These are phyloP conservation scores for Tetrao urogallus DNA, from an alignment of 2,113 vertebrate species.

Conservation along the genomic window DNA sequence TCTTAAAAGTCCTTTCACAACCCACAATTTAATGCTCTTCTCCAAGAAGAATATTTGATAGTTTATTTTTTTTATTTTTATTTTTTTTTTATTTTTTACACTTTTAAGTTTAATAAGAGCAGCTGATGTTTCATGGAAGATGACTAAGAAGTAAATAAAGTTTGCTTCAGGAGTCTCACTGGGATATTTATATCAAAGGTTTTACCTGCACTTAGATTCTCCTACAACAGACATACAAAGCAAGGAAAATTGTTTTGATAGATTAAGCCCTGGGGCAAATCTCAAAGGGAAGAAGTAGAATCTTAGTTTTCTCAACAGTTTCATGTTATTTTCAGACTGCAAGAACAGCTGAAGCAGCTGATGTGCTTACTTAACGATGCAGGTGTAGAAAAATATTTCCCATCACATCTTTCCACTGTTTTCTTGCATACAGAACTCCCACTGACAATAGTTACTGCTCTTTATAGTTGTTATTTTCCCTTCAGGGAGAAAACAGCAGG, in stretches of 20 bases:
- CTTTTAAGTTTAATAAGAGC: neutral
- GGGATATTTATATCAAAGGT: neutral
- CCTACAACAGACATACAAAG: neutral
- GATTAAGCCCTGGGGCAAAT: neutral
- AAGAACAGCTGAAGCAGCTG: neutral
- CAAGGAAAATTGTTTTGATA: neutral
- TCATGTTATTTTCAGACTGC: neutral
- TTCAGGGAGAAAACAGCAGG: neutral
- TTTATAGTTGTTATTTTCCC: neutral
- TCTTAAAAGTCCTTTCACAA: constrained; percentile 44
- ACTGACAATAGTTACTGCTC: neutral
- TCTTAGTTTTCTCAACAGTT: constrained; percentile 4
- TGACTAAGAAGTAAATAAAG: neutral
- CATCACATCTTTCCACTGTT: neutral
- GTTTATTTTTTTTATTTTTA: neutral
- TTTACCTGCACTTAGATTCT: neutral
- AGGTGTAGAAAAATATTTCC: neutral
- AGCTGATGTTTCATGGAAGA: neutral
- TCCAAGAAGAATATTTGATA: neutral
- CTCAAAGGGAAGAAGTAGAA: constrained; percentile 7
- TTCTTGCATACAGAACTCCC: neutral
- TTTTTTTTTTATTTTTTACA: neutral
- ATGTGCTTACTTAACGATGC: neutral
- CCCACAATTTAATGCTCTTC: constrained; percentile 24
- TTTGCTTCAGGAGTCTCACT: neutral